phyloP scores from a whole-genome alignment of 2,888 invertebrate genomes.

The Drepana falcataria region DNA sequence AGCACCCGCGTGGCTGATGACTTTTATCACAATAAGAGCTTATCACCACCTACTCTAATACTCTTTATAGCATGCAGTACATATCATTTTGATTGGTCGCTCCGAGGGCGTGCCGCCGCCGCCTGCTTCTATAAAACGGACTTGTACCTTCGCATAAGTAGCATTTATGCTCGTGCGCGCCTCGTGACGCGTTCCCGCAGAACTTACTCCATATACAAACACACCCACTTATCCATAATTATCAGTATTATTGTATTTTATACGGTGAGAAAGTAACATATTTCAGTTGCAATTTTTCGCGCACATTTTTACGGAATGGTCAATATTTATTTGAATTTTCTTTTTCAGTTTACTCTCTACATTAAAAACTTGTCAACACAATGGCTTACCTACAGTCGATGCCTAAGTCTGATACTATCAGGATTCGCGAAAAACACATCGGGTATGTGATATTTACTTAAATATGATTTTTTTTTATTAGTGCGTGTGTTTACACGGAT shows the following conservation, averaged over 20 bases:
- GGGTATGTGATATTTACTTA: conserved; percentile 80
- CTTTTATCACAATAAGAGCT: conserved; percentile 35
- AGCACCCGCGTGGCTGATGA: conserved; percentile 52
- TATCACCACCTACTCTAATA: conserved; percentile 35
- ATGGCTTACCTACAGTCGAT: conserved; percentile 83
- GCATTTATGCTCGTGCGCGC: conserved; percentile 43
- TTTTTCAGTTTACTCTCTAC: background rate
- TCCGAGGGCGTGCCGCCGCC: conserved; percentile 62
- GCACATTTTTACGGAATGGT: too few species aligned
- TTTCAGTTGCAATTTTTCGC: background rate
- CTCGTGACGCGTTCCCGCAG: conserved; percentile 33
- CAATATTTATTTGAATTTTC: conserved; percentile 1
- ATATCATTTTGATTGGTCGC: conserved; percentile 57
- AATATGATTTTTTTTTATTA: conserved; percentile 5
- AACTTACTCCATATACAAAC: conserved; percentile 15
- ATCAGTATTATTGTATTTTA: conserved; percentile 17
- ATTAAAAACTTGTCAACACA: conserved; percentile 20
- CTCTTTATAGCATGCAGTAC: conserved; percentile 26
- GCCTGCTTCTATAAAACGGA: conserved; percentile 53
- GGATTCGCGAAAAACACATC: conserved; percentile 87
- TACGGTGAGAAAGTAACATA: background rate
- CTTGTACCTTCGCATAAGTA: conserved; percentile 21
- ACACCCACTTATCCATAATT: conserved; percentile 10
- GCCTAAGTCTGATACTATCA: conserved; percentile 88
- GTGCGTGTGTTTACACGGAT: conserved; percentile 5